Base-by-base conservation (phyloP, 2,888 invertebrate genomes). In the Melanostoma mellinum region DNA sequence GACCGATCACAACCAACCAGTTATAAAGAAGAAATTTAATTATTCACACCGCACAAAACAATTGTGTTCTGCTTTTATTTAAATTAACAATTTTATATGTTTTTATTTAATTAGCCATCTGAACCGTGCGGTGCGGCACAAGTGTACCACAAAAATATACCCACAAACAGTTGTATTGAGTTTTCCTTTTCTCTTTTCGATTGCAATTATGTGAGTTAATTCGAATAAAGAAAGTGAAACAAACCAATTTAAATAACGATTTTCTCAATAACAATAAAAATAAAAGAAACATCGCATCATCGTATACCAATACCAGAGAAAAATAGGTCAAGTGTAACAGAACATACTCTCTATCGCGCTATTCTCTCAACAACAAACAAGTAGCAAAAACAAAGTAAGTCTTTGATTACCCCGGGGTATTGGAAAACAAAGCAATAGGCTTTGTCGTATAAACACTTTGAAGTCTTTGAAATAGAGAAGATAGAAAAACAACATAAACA, bases 301-400 rank as follows among this genome's bases (percentile, higher is more conserved):
- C 20, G 20, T 20, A 20, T 20, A 20, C 20, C 20, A 20, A 20
- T 20, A 20, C 20, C 6, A 42, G 42, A 42, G 20, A 42, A 35
- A 61, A 44, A 35, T 61, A 44, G 61, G 61, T 61, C 61, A 61
- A 46, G 61, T 61, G 61, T 33, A 61, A 46, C 10, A 44, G 8
- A 46, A 10, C 10, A 61, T 9, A 20, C 20, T 20, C 6, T 42
- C 9, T 42, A 42, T 42, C 6, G 6, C 6, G 6, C 4, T n/a
- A 33, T 40, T 33, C n/a, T 10, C 3, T 60, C 10, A 2, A 8
- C 6, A 35, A n/a, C 30, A 6, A 44, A n/a, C 20, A 20, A 20
- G 20, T 20, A 20, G 20, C 20, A 20, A 20, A 20, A 20, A 20
- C 20, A 44, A 44, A 40, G 9, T 60, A 61, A 46, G 35, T 10